Base-by-base conservation (phyloP, 2,888 invertebrate genomes). In the Drosophila merina region DNA sequence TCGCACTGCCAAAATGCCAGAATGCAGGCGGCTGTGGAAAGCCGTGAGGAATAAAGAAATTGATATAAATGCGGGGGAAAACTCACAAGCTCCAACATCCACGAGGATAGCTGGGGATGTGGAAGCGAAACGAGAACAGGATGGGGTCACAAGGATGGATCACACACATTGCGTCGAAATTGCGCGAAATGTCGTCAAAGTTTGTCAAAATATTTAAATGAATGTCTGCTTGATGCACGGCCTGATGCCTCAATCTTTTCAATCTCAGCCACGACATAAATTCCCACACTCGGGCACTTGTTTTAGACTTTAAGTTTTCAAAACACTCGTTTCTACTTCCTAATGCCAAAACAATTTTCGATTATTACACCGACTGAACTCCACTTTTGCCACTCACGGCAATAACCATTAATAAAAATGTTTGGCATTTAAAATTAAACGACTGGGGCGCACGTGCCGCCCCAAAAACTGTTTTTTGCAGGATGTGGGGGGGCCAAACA, bases 401-500 rank as follows among this genome's bases (percentile, higher is more conserved):
- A 77, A 82, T 82, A 82, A 86, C 75, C 82, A 86, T 82, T 86
- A 82, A 86, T 82, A 83, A 82, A 75, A 82, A 83, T 80, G 82
- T 84, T 71, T 80, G 76, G 75, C 82, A 86, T 86, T 82, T 82
- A 86, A 82, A 86, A 82, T 80, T 82, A 83, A 82, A 86, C 74
- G 86, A 82, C 75, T 86, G 47, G 58, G 62, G 72, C 52, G 79
- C 76, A 78, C 66, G 66, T 67, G 72, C 73, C 72, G 42, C 57
- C 72, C 50, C 1, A 12, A 31, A 25, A 33, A 20, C 40, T 55
- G 55, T 60, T 30, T 52, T 25, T 26, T 38, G 62, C 55, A 54
- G 69, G 55, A 71, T 70, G 36, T 10, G 45, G 28, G 52, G 52
- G 40, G 26, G 28, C 28, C 49, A 62, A 69, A 71, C 68, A 59